Conservation (phyloP, 2,113 vertebrate genomes). For the Rallus limicola region DNA sequence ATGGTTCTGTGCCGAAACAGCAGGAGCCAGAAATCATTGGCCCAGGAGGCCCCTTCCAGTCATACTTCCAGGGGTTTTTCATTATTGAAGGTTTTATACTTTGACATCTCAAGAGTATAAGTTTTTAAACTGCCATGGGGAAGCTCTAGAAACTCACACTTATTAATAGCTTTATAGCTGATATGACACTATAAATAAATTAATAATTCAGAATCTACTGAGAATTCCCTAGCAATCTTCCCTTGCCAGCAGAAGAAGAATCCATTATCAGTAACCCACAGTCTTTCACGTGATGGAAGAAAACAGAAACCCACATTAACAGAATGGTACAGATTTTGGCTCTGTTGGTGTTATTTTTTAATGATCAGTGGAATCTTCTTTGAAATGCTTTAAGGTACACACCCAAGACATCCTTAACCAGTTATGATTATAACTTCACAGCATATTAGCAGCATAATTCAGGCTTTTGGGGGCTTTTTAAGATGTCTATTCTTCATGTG, state of each 20-base stretch:
- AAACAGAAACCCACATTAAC: not conserved
- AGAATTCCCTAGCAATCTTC: slow-evolving; percentile 40
- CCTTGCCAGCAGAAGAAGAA: slow-evolving; percentile 5
- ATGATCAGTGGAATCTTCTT: not conserved
- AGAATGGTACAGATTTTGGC: not conserved
- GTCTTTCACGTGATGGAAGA: not conserved
- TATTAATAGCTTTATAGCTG: slow-evolving; percentile 62
- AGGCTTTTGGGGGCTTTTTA: rapidly evolving
- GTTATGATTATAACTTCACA: not conserved
- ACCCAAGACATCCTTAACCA: not conserved
- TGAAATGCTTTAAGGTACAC: not conserved
- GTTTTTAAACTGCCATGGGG: slow-evolving; percentile 48
- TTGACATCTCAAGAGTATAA: slow-evolving; percentile 39
- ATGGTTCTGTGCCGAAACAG: not conserved
- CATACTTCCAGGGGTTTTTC: slow-evolving; percentile 28
- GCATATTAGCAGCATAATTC: not conserved
- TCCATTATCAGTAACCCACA: not conserved
- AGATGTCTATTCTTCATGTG: not conserved
- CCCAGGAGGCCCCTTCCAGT: slow-evolving; percentile 57
- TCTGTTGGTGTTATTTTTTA: not conserved
- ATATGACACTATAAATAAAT: slow-evolving; percentile 68
- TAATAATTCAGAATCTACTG: slow-evolving; percentile 55
- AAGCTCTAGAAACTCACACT: slow-evolving; percentile 50
- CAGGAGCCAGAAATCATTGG: slow-evolving; percentile 19
- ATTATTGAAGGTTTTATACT: slow-evolving; percentile 57